Evolutionary conservation across 2,113 vertebrate species (phyloP), one percentile per base, ranked within the genome.

Genomic region (Chitala chitala): DNA sequence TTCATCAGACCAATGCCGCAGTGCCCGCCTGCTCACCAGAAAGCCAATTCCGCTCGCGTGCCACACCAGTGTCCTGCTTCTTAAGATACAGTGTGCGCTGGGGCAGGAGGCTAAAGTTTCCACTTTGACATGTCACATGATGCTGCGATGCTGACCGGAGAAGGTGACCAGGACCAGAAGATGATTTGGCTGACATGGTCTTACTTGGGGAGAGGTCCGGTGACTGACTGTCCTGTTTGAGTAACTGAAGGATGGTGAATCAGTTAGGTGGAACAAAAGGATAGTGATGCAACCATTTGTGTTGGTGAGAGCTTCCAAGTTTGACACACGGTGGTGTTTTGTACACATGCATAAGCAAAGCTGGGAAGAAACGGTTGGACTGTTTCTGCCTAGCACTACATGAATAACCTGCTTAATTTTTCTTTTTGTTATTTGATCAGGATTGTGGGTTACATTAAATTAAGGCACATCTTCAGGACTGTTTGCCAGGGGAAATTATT

Each of bases 181-280:
- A n/a, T n/a, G n/a, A n/a, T n/a, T n/a, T n/a, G n/a, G n/a, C n/a
- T n/a, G n/a, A n/a, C n/a, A n/a, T n/a, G n/a, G n/a, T n/a, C n/a
- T n/a, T n/a, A n/a, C n/a, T n/a, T n/a, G n/a, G n/a, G n/a, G n/a
- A n/a, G n/a, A n/a, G n/a, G 31, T 17, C 12, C 29, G 56, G 56
- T 59, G 56, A 24, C 56, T 33, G 56, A 31, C 29, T 33, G 12
- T 59, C 29, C 29, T 31, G 12, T 6, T 59, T 31, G 56, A 78
- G 76, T 64, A 81, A 85, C 87, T 82, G 84, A 87, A 83, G 82
- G 82, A 78, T 75, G 79, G 80, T 44, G 84, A 82, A 80, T 81
- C 84, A 84, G 77, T 84, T 85, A 76, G 84, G 77, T 77, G 78
- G 54, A 78, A 71, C 84, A 84, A 86, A 87, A 86, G 72, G 83